phyloP scores from a whole-genome alignment of 2,888 invertebrate genomes.

The Cephus pygmeus region DNA sequence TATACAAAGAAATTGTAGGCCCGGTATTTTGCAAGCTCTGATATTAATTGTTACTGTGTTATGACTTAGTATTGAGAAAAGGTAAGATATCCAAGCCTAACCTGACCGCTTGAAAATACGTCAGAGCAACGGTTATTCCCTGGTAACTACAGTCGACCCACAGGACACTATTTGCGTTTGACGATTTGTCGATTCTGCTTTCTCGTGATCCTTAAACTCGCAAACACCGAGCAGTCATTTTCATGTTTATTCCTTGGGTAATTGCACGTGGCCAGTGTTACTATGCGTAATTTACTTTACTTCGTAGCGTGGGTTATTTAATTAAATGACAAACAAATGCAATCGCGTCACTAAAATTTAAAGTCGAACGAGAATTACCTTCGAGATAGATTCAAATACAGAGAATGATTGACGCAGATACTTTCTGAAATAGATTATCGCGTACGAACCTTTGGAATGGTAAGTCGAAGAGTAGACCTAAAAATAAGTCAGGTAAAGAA shows the following conservation, averaged over 20 bases:
- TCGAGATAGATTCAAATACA: too few species aligned
- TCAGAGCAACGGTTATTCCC: background rate
- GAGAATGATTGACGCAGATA: too few species aligned
- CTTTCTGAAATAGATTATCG: too few species aligned
- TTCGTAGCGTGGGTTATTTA: background rate
- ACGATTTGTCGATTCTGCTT: background rate
- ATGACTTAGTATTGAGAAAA: too few species aligned
- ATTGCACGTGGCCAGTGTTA: background rate
- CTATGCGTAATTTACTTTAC: background rate
- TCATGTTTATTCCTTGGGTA: background rate
- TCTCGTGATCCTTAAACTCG: background rate
- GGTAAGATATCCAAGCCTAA: background rate
- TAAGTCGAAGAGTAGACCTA: too few species aligned
- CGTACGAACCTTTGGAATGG: too few species aligned
- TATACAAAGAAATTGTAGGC: too few species aligned
- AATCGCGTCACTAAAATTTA: background rate
- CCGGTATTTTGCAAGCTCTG: too few species aligned
- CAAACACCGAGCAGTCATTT: background rate
- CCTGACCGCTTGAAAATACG: background rate
- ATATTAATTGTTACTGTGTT: too few species aligned
- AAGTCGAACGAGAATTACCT: background rate
- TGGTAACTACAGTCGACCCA: background rate
- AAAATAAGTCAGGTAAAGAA: too few species aligned
- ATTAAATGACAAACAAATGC: background rate
- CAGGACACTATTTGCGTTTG: background rate